phyloP scores from a whole-genome alignment of 2,888 invertebrate genomes.

The Blastobasis adustella region DNA sequence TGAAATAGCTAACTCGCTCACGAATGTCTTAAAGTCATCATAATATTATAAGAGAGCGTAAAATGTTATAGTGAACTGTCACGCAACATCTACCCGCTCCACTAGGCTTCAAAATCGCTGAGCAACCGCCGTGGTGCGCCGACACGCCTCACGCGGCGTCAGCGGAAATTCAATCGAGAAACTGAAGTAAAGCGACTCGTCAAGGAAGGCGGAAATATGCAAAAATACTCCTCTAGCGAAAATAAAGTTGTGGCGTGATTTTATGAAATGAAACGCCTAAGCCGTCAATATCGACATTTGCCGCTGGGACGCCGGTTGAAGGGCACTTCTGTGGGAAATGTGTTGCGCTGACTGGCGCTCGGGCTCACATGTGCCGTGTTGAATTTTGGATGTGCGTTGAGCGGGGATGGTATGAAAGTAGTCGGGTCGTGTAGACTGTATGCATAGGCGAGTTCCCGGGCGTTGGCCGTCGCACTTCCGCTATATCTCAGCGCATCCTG shows the following conservation, averaged over 20 bases:
- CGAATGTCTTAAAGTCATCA: too few species aligned
- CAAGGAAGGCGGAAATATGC: constrained; percentile 33
- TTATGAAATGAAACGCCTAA: constrained; percentile 2
- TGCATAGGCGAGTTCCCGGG: too few species aligned
- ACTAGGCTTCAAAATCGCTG: constrained; percentile 35
- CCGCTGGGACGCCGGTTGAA: too few species aligned
- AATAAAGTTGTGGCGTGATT: constrained; percentile 7
- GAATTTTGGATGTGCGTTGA: too few species aligned
- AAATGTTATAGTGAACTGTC: constrained; percentile 23
- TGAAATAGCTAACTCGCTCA: too few species aligned
- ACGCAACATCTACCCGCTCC: constrained; percentile 28
- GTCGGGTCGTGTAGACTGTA: too few species aligned
- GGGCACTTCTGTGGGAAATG: too few species aligned
- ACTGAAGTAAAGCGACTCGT: constrained; percentile 31
- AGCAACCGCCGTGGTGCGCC: constrained; percentile 22
- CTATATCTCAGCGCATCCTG: too few species aligned
- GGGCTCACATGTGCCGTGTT: too few species aligned
- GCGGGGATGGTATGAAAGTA: too few species aligned
- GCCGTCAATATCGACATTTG: not conserved
- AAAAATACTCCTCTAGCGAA: constrained; percentile 21
- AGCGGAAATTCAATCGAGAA: constrained; percentile 47
- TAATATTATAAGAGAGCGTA: constrained; percentile 4
- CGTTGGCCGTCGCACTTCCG: too few species aligned
- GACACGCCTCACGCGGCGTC: constrained; percentile 38
- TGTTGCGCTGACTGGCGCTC: too few species aligned